Evolutionary conservation across 53 echinoderm and acorn worm genomes (phyloP), one percentile per base, ranked within the genome.

Genomic region (Echinometra lucunter): DNA sequence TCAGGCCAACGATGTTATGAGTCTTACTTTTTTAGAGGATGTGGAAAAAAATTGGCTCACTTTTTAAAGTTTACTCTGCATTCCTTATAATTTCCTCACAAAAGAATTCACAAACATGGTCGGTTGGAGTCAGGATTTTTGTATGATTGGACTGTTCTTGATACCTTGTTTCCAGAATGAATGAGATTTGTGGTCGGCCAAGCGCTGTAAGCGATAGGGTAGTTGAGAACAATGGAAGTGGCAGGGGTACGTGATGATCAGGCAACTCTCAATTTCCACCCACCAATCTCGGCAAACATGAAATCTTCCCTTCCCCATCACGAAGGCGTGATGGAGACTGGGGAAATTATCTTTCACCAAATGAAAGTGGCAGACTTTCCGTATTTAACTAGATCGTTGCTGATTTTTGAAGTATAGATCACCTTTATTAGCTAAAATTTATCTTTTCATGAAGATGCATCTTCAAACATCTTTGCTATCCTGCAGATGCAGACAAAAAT

Each of bases 1-100:
- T 55, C 92, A 78, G 92, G 78, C 58, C 78, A 78, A 37, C 28
- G 92, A 92, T 92, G 57, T 92, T 74, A 92, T 92, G 55, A 92
- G 55, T 78, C 57, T 63, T 42, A 45, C 69, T 37, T 37, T 58
- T 91, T 27, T 2, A 69, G 30, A 67, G 44, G 12, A 25, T 12
- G 21, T 16, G 21, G 12, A 91, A 63, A 90, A 66, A 90, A 66
- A 66, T 10, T 25, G 23, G 28, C 45, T 69, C 45, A 40, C 67
- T 40, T 44, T 37, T 17, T n/a, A 30, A 27, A 45, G 78, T 92
- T 92, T 74, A 75, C 92, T 75, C 25, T 55, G 78, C 92, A 57
- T 78, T 78, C 32, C 42, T 92, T 53, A 15, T 56, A 37, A 19
- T 58, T 49, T 45, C 92, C 57, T 49, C 37, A 74, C 57, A 57